Evolutionary conservation across 2,797 vertebrate species (phyloP).

Genomic region (Sciurus carolinensis): DNA sequence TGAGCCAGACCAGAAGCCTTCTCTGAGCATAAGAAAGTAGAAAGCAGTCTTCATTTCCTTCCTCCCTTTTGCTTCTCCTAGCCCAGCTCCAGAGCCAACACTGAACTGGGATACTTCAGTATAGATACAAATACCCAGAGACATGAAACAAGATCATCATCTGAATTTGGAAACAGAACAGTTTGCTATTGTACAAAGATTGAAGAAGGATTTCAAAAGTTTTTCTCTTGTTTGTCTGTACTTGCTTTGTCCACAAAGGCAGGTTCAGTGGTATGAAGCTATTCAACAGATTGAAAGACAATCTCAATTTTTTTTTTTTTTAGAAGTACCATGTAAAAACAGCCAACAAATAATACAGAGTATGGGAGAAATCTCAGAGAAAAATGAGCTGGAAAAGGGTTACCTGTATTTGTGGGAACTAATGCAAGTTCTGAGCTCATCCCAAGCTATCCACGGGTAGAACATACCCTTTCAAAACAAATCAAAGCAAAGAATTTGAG

Average conservation of each 20-base stretch:
- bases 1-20: not conserved
- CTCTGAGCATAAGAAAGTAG: not conserved
- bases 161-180: not conserved
- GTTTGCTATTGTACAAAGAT: not conserved
- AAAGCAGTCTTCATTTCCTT: not conserved
- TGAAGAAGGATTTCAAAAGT: not conserved
- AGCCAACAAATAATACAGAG: not conserved
- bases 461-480: not conserved
- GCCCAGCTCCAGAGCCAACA: not conserved
- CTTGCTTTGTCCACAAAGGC: not conserved
- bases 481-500: not conserved
- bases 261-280: not conserved
- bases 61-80: not conserved
- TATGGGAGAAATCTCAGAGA: not conserved
- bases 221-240: not conserved
- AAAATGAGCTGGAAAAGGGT: not conserved
- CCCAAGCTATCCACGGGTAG: not conserved
- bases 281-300: not conserved
- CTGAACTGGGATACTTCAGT: not conserved
- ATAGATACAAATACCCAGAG: not conserved
- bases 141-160: not conserved
- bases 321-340: not conserved
- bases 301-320: not conserved
- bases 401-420: not conserved
- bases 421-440: not conserved